Evolutionary conservation across 2,888 invertebrate genomes (phyloP), one percentile per base, ranked within the genome.

Genomic region (Pycnomerus fuliginosus): DNA sequence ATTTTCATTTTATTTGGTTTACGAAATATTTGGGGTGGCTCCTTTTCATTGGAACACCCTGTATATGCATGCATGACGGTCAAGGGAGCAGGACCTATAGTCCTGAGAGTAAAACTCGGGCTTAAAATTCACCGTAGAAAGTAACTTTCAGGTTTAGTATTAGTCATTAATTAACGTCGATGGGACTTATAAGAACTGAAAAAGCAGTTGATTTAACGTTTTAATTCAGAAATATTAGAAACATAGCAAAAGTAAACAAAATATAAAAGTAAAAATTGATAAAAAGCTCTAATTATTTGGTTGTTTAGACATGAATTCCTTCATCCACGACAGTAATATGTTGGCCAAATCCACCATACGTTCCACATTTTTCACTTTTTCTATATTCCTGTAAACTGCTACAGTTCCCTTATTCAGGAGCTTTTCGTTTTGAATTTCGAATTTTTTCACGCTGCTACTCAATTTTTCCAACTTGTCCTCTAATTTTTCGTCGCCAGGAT

Each of bases 301-400:
- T 5, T 20, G 20, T 5, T 8, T 4, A 20, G 8, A 5, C 5
- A 8, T 20, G 5, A 62, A 44, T 24, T 44, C 51, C 23, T 55
- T 59, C 44, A 64, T 54, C 54, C 61, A 63, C 8, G 39, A 42
- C n/a, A 62, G 42, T 12, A 63, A 27, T 40, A 53, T 57, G 34
- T 50, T 56, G 2, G 58, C 44, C 15, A 64, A 35, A 27, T 50
- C 58, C 4, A 62, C 52, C 43, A 60, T 52, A 30, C 56, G 43
- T 33, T 53, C 44, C 1, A 61, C 48, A 15, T 55, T 42, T 10
- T 53, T 47, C 20, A 54, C 45, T n/a, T 52, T 53, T 13, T 52
- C 41, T 10, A 50, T 40, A 8, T 41, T 48, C 10, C 50, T 51
- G 8, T 50, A 41, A 14, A 60, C 33, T 20, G 44, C 37, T 8